Percentiles rank a stretch among this genome's conserved stretches.
These are phyloP conservation scores for Bathynomus jamesi DNA, from an alignment of 1,140 invertebrate species.

Conservation along the genomic window DNA sequence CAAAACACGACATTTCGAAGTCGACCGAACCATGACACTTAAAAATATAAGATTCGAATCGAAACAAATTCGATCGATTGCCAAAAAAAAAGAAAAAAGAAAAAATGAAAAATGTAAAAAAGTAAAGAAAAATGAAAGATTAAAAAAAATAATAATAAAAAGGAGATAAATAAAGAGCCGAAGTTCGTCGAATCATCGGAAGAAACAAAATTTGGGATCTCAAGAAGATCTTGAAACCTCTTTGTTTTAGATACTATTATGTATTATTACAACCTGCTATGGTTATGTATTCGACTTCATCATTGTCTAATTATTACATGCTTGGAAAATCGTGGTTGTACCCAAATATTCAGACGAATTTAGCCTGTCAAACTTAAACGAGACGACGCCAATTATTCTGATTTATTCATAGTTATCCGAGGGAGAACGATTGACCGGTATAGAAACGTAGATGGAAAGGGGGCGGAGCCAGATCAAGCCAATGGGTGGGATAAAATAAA, in stretches of 20 bases:
- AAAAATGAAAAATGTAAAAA: too few species aligned
- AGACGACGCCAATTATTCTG: neutral
- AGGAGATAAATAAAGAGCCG: neutral
- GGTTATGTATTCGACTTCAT: neutral
- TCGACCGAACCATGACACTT: too few species aligned
- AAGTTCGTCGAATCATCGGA: neutral
- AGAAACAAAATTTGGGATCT: neutral
- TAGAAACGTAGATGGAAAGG: neutral
- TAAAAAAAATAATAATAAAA: too few species aligned
- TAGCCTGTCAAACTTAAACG: neutral
- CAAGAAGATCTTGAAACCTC: neutral
- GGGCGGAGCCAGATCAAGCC: neutral
- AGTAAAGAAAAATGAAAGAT: too few species aligned
- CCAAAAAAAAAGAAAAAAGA: too few species aligned
- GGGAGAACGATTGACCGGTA: neutral
- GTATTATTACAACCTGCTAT: neutral
- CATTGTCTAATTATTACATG: conserved; percentile 1
- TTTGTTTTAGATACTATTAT: neutral
- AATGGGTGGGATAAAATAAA: neutral
- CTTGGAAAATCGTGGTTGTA: conserved; percentile 1
- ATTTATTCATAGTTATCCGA: conserved; percentile 1
- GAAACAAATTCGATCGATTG: too few species aligned
- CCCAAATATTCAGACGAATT: conserved; percentile 1
- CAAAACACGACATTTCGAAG: too few species aligned
- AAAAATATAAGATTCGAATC: too few species aligned